phyloP scores from a whole-genome alignment of 2,797 vertebrate genomes.

The Pitangus sulphuratus region DNA sequence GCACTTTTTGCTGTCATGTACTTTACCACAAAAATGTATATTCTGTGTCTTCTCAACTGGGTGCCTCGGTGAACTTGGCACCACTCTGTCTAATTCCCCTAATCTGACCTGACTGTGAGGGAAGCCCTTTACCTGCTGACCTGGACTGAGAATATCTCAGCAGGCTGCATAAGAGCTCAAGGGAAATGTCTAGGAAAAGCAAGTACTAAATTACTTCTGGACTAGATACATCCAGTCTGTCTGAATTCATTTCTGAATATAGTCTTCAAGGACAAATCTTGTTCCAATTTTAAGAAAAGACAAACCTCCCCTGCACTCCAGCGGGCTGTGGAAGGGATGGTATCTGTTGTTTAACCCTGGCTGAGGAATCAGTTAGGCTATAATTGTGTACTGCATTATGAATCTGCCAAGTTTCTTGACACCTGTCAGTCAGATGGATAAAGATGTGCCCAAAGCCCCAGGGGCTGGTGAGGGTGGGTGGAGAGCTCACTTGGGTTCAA shows the following conservation, averaged over 20 bases:
- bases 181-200: neutral
- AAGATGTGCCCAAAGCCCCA: neutral
- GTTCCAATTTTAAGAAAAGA: neutral
- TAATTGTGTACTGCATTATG: neutral
- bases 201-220: neutral
- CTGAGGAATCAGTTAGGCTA: neutral
- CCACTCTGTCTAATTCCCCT: neutral
- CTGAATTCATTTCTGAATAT: neutral
- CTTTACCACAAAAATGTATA: neutral
- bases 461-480: neutral
- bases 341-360: neutral
- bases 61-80: neutral
- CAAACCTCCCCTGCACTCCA: neutral
- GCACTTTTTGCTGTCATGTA: neutral
- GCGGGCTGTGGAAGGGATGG: neutral
- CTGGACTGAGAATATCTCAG: neutral
- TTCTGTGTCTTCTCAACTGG: neutral
- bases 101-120: neutral
- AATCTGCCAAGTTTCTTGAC: fast-evolving
- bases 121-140: neutral
- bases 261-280: slow-evolving; percentile 8
- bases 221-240: neutral
- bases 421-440: neutral
- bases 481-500: neutral
- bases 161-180: neutral